Percentiles rank a stretch among this genome's conserved stretches.
phyloP scores from a whole-genome alignment of 2,888 invertebrate species.

The Eurois occulta region DNA sequence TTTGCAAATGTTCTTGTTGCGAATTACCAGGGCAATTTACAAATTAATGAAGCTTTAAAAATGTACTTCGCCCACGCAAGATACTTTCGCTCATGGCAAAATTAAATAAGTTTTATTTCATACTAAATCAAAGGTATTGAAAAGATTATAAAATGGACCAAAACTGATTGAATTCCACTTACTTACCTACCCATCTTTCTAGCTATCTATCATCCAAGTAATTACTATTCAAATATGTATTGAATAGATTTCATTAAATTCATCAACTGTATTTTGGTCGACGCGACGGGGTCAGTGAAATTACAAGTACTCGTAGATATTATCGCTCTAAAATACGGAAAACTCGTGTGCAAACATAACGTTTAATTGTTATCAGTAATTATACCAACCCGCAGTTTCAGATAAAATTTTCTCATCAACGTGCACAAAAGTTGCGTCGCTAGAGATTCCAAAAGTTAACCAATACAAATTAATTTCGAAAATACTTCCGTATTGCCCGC shows the following conservation, averaged over 20 bases:
- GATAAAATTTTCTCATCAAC: conserved; percentile 24
- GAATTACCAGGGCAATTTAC: conserved; percentile 45
- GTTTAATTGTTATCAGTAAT: conserved; percentile 41
- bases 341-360: conserved; percentile 34
- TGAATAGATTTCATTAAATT: neutral
- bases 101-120: neutral
- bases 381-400: conserved; percentile 10
- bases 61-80: conserved; percentile 24
- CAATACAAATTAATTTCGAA: conserved; percentile 42
- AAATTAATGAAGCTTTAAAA: conserved; percentile 51
- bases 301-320: neutral
- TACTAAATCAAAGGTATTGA: neutral
- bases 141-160: neutral
- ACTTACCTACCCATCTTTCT: neutral
- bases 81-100: neutral
- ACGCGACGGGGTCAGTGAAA: no score
- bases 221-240: neutral
- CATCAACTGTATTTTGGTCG: neutral
- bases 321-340: conserved; percentile 10
- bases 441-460: conserved; percentile 35
- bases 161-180: neutral
- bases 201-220: neutral
- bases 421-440: conserved; percentile 19
- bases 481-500: conserved; percentile 6
- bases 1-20: conserved; percentile 38